Evolutionary conservation across 30 jellyfish, hydroid and myxozoan genomes (phyloP), one percentile per base, ranked within the genome.

Genomic region (Pseudorhiza aurosa): DNA sequence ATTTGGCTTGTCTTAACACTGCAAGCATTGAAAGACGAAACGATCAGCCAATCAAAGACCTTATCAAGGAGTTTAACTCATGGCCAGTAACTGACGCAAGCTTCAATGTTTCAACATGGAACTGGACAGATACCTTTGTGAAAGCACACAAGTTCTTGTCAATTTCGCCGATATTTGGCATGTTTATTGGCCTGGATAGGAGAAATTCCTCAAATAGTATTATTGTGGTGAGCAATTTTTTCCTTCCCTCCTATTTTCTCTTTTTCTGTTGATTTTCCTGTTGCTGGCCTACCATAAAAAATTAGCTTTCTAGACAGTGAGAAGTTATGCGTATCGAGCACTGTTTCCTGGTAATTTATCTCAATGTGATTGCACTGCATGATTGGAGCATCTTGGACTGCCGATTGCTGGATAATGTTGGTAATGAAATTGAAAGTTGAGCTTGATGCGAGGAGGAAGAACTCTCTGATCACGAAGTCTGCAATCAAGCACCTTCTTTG

Each of bases 71-170:
- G 31, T 75, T 79, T 69, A 75, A 82, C 49, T 93, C 99, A 15
- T 93, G 99, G 99, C 99, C 99, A 5, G 96, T 93, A 6, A 93
- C 97, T 2, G 91, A 93, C 62, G 19, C 77, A 26, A 80, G 59
- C 43, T 93, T 93, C 72, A 75, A 50, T 37, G 91, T 65, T 5
- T 26, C 91, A 7, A 42, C 15, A 8, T 93, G 99, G 99, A 75
- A 93, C 80, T 72, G 87, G 87, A 68, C 78, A 22, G 89, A 81
- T 19, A 76, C 93, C 0, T 81, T 93, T 35, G 22, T 51, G 15
- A 69, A 58, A 15, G 30, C 81, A 3, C 99, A 86, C 56, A 93
- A 82, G 75, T 67, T 60, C 33, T 63, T 93, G 15, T 68, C 90
- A 14, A 36, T 56, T 44, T 78, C 99, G 14, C 99, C 99, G 2